Evolutionary conservation across 2,888 invertebrate species (phyloP).

Genomic region (Brachynemurus nebulosus): DNA sequence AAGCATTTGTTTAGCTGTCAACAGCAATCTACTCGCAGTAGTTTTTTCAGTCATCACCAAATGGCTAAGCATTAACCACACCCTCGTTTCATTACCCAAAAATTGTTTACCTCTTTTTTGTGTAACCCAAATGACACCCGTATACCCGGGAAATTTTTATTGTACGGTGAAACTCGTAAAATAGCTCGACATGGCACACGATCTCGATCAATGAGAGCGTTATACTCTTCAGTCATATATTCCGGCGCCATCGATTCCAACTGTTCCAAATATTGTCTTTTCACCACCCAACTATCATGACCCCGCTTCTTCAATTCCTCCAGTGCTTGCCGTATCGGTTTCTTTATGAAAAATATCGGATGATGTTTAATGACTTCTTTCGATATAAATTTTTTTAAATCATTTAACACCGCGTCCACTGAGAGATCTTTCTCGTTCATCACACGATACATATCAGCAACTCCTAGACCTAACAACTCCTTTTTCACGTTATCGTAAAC

Average conservation of each 20-base stretch:
- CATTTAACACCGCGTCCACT: conserved; percentile 53
- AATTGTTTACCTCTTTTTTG: conserved; percentile 45
- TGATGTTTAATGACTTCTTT: conserved; percentile 62
- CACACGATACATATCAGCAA: conserved; percentile 76
- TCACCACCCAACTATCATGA: conserved; percentile 53
- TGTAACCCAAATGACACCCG: conserved; percentile 42
- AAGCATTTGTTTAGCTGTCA: not conserved
- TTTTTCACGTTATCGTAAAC: conserved; percentile 62
- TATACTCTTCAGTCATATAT: conserved; percentile 64
- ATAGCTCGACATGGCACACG: conserved; percentile 54
- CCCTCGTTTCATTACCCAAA: conserved; percentile 12
- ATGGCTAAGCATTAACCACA: no score
- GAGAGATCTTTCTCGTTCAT: conserved; percentile 59
- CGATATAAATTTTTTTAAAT: conserved; percentile 74
- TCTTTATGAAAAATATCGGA: conserved; percentile 59
- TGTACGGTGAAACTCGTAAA: conserved; percentile 49
- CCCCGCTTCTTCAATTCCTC: conserved; percentile 40
- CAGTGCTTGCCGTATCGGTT: conserved; percentile 55
- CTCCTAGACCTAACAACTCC: conserved; percentile 70
- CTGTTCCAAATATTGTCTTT: conserved; percentile 67
- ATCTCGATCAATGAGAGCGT: conserved; percentile 49
- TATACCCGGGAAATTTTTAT: conserved; percentile 50
- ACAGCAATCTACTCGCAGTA: no score
- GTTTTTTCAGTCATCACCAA: not conserved
- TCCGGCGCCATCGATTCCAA: conserved; percentile 68